Evolutionary conservation across 2,888 invertebrate genomes (phyloP).

Genomic region (Zygogramma bicolorata): DNA sequence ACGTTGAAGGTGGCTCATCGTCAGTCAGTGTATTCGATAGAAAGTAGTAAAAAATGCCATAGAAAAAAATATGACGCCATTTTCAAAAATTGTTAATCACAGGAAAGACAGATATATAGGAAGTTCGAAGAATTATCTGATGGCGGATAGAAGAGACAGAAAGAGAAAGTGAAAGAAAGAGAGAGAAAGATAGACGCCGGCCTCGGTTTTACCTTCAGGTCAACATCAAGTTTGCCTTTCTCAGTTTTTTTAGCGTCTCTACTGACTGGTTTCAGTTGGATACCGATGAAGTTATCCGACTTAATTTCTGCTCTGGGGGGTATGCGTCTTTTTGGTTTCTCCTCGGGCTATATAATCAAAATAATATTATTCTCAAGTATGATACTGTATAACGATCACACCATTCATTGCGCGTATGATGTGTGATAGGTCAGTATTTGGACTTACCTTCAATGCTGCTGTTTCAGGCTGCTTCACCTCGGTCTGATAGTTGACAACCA

Average conservation of each 20-base stretch:
- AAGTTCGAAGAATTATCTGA: neutral
- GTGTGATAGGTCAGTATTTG: neutral
- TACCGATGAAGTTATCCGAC: constrained; percentile 71
- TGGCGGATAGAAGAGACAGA: constrained; percentile 1
- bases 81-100: neutral
- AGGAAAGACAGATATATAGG: too few relatives aligned
- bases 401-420: neutral
- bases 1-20: too few relatives aligned
- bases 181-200: too few relatives aligned
- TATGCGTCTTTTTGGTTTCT: constrained; percentile 65
- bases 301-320: constrained; percentile 67
- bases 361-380: constrained; percentile 13
- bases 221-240: constrained; percentile 60
- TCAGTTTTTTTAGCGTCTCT: constrained; percentile 64
- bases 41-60: too few relatives aligned
- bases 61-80: neutral
- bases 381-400: neutral
- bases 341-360: constrained; percentile 54
- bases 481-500: constrained; percentile 40
- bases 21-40: too few relatives aligned
- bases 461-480: constrained; percentile 51
- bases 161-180: constrained; percentile 21
- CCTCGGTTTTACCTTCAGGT: constrained; percentile 65
- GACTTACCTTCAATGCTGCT: constrained; percentile 54
- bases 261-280: constrained; percentile 73